Evolutionary conservation across 1,140 invertebrate species (phyloP).

Genomic region (Limonius californicus): DNA sequence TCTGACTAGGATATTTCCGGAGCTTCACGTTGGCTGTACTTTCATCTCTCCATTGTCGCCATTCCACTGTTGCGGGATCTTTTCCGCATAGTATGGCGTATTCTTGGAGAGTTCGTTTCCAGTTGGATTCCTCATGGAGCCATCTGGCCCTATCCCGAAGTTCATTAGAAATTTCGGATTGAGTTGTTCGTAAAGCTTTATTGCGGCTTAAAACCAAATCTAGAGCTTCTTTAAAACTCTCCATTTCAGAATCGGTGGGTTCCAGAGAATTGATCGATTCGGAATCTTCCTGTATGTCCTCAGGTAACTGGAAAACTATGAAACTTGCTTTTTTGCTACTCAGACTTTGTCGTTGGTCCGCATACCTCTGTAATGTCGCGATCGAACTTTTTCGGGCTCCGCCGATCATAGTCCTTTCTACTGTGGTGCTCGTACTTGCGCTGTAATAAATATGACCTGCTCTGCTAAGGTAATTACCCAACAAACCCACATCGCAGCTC

Average conservation of each 20-base stretch:
- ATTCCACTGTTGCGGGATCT: conserved; percentile 25
- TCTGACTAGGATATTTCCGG: conserved; percentile 16
- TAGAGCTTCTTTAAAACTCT: conserved; percentile 26
- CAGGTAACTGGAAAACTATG: not conserved
- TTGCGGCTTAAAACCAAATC: conserved; percentile 28
- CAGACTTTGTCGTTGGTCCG: not conserved
- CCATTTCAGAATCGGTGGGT: conserved; percentile 24
- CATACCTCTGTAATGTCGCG: not conserved
- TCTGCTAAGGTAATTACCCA: not conserved
- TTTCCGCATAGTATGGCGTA: conserved; percentile 28
- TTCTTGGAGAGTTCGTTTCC: conserved; percentile 28
- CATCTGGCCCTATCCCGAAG: conserved; percentile 26
- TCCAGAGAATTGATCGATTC: not conserved
- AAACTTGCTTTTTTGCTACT: not conserved
- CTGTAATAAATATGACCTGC: not conserved
- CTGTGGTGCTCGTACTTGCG: not conserved
- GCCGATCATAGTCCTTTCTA: not conserved
- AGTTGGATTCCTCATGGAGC: conserved; percentile 30
- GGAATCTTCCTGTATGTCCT: not conserved
- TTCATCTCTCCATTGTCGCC: conserved; percentile 31
- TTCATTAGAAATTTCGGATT: conserved; percentile 28
- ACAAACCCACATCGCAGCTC: not conserved
- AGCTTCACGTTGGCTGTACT: conserved; percentile 25
- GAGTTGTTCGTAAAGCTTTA: conserved; percentile 28
- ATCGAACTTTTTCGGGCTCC: not conserved